These are phyloP conservation scores for Setipinna tenuifilis DNA, from an alignment of 2,797 vertebrate genomes.

Conservation along the genomic window DNA sequence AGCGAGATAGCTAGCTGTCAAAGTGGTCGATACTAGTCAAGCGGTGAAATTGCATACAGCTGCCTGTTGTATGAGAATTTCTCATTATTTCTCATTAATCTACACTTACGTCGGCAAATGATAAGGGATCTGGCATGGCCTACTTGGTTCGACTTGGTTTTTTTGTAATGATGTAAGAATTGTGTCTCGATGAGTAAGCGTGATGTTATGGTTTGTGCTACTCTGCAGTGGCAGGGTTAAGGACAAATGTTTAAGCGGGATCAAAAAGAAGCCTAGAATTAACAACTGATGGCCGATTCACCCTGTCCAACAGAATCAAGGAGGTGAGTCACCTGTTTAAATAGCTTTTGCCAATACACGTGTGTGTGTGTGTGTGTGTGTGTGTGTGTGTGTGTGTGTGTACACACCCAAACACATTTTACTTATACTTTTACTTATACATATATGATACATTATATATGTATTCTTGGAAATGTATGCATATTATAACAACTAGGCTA, in stretches of 20 bases:
- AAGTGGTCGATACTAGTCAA: too few species aligned
- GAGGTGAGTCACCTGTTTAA: neutral
- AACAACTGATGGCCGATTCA: neutral
- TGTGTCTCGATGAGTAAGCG: too few species aligned
- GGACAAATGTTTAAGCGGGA: neutral
- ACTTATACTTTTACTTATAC: neutral
- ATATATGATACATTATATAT: neutral
- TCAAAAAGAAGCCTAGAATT: neutral
- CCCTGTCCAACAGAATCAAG: constrained; percentile 1
- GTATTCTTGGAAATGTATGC: neutral
- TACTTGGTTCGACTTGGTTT: too few species aligned
- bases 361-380: neutral
- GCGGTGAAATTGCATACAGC: too few species aligned
- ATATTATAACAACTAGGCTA: neutral
- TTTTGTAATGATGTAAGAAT: too few species aligned
- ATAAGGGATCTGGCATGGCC: too few species aligned
- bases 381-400: neutral
- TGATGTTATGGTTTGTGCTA: neutral
- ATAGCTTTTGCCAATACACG: too few species aligned
- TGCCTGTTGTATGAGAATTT: too few species aligned
- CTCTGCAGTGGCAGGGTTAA: neutral
- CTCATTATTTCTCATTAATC: too few species aligned
- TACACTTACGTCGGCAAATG: too few species aligned
- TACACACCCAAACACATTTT: too few species aligned
- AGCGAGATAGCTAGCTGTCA: neutral